A percentile compares a stretch with the other conserved stretches of the same genome.
Conservation (phyloP, 2,888 invertebrate genomes). For the Gnatocerus cornutus region DNA sequence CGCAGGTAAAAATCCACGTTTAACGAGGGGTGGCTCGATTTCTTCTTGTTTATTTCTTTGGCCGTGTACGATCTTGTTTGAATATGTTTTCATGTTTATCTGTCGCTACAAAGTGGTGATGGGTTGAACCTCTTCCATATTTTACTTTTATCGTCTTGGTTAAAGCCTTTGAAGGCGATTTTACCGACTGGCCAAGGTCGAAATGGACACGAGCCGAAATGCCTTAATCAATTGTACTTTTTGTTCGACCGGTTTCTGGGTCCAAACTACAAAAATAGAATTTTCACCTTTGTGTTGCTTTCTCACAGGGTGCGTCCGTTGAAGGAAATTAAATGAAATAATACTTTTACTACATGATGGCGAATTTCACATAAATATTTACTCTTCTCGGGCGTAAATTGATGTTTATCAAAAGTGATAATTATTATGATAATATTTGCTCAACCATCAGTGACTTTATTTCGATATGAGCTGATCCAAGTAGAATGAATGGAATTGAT, state of each 20-base stretch:
- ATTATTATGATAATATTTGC: conserved; percentile 36
- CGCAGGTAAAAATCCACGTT: conserved; percentile 19
- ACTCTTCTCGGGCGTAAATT: conserved; percentile 15
- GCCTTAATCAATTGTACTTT: not conserved
- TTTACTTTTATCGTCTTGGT: conserved; percentile 13
- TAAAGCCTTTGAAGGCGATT: not conserved
- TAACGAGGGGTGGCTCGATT: not conserved
- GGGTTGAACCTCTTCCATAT: conserved; percentile 10
- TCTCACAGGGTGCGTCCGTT: conserved; percentile 7
- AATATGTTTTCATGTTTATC: conserved; percentile 2
- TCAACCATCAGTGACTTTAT: conserved; percentile 10
- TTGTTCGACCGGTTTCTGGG: not conserved
- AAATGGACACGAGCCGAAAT: conserved; percentile 10
- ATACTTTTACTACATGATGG: conserved; percentile 4
- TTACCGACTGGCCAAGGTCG: conserved; percentile 11
- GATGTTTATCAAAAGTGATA: conserved; percentile 36
- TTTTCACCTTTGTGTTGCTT: not conserved
- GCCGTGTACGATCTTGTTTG: conserved; percentile 2
- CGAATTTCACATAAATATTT: conserved; percentile 36
- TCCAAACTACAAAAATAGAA: too few relatives aligned
- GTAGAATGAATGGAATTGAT: not conserved
- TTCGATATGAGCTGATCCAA: not conserved
- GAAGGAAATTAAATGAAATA: too few relatives aligned
- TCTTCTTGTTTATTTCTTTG: conserved; percentile 9
- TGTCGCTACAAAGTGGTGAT: conserved; percentile 15